These are phyloP conservation scores for Monodelphis domestica DNA, from an alignment of 2,797 vertebrate genomes.

Conservation along the genomic window DNA sequence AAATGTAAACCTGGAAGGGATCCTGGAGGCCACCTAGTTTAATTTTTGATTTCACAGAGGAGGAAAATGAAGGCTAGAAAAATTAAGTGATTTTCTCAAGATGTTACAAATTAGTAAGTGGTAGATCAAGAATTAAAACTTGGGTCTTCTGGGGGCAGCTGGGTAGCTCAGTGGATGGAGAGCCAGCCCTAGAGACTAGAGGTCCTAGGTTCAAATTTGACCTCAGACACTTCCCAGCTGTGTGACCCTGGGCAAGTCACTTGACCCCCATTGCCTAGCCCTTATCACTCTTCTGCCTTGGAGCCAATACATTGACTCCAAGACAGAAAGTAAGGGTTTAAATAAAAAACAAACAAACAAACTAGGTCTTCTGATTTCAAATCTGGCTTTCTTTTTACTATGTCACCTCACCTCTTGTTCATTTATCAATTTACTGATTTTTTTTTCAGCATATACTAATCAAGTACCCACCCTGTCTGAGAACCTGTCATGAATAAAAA, in stretches of 20 bases:
- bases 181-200: too few species aligned
- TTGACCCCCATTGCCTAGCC: too few species aligned
- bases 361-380: not conserved
- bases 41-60: not conserved
- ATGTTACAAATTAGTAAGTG: not conserved
- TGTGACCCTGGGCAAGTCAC: too few species aligned
- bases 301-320: too few species aligned
- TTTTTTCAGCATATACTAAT: not conserved
- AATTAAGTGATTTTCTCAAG: not conserved
- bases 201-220: too few species aligned
- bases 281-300: too few species aligned
- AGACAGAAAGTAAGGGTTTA: too few species aligned
- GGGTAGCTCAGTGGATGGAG: too few species aligned
- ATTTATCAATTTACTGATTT: not conserved
- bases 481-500: not conserved
- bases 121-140: not conserved
- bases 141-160: not conserved
- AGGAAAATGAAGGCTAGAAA: not conserved
- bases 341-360: too few species aligned
- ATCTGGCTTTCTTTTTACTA: not conserved
- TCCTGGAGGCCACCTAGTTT: too few species aligned
- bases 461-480: not conserved
- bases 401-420: not conserved
- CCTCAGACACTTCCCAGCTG: too few species aligned
- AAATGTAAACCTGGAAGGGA: not conserved